Conservation (phyloP, 2,113 vertebrate genomes). For the Monarcha castaneiventris region DNA sequence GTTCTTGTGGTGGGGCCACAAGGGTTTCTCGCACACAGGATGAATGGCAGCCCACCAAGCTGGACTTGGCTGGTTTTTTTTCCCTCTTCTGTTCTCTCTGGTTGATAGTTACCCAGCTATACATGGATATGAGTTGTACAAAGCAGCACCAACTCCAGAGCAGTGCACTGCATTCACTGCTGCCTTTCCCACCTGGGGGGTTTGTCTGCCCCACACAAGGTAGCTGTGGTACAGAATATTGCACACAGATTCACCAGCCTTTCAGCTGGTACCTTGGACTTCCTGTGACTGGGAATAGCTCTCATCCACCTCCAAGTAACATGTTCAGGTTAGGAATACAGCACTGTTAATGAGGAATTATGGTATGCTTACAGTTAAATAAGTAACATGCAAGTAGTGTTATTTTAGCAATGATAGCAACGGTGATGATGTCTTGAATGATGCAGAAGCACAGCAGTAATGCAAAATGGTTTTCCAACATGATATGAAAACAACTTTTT, state of each 20-base stretch:
- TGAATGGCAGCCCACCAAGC: background rate
- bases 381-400: background rate
- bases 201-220: background rate
- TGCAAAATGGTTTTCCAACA: background rate
- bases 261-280: background rate
- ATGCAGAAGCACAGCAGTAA: background rate
- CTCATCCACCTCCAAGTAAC: background rate
- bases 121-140: background rate
- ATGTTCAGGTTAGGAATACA: background rate
- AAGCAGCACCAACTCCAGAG: background rate
- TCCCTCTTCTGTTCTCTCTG: background rate
- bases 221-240: background rate
- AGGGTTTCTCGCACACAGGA: background rate
- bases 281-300: background rate
- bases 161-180: background rate
- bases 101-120: background rate
- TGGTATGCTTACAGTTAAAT: background rate
- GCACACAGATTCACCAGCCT: background rate
- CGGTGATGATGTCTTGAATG: background rate
- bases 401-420: background rate
- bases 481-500: background rate
- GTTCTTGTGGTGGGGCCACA: background rate
- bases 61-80: background rate
- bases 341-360: background rate
- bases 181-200: background rate